Percentiles rank a stretch among this genome's conserved stretches.
phyloP scores from a whole-genome alignment of 2,888 invertebrate genomes.

The Salticus scenicus region DNA sequence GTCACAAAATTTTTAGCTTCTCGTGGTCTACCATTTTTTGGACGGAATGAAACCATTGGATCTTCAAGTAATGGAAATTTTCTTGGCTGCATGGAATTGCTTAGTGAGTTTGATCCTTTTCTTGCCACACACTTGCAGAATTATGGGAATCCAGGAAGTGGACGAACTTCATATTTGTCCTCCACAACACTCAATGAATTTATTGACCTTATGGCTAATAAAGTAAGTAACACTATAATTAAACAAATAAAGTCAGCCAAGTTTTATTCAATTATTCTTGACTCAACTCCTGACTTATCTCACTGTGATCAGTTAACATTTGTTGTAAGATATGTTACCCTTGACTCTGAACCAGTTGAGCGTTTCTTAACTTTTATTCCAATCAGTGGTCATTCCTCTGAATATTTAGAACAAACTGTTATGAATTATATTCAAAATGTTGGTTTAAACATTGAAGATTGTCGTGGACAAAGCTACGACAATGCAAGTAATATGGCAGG shows the following conservation, averaged over 20 bases:
- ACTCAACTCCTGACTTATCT: no score
- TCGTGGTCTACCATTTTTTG: constrained; percentile 73
- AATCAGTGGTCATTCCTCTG: background rate
- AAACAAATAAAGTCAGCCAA: constrained; percentile 73
- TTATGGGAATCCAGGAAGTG: constrained; percentile 73
- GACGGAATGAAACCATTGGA: constrained; percentile 72
- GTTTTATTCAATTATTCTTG: constrained; percentile 71
- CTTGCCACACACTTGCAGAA: constrained; percentile 72
- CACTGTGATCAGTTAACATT: constrained; percentile 74
- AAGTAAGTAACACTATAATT: constrained; percentile 72
- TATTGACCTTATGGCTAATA: constrained; percentile 73
- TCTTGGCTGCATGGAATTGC: constrained; percentile 72
- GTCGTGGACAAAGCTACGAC: constrained; percentile 13
- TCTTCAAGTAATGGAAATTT: constrained; percentile 73
- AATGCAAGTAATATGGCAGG: constrained; percentile 21
- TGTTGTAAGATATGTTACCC: constrained; percentile 74
- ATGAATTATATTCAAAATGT: background rate
- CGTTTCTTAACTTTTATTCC: constrained; percentile 72
- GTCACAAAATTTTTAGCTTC: constrained; percentile 72
- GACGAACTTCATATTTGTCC: constrained; percentile 73
- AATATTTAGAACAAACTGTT: constrained; percentile 15
- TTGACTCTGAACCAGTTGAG: constrained; percentile 71
- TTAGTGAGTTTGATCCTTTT: constrained; percentile 74
- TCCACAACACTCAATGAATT: constrained; percentile 74
- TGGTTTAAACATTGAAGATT: background rate